Base-by-base conservation (phyloP, 2,797 vertebrate genomes). In the Alectoris magna region DNA sequence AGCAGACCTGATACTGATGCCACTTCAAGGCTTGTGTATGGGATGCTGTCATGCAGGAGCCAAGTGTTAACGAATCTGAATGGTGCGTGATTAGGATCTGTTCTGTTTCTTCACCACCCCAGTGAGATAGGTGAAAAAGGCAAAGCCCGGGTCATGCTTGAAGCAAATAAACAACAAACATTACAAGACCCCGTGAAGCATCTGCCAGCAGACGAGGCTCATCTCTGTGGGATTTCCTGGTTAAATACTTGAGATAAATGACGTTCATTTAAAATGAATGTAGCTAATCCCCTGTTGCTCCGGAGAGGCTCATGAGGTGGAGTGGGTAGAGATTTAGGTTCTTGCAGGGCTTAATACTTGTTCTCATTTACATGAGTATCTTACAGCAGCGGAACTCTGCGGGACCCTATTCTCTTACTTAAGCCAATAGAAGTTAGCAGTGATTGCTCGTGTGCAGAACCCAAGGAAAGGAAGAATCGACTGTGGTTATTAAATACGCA, bases 221-320 rank as follows among this genome's bases (percentile, higher is more conserved):
- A 68, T 90, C 90, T 48, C 66, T 39, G 75, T 1, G 5, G 83
- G 96, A 82, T 90, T 94, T 88, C 76, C 86, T 91, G 67, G 18
- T 72, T 86, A 93, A 94, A 90, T 80, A 27, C 86, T 55, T 31
- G 44, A 92, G 86, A 84, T 91, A 84, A 93, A 84, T 88, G 77
- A 41, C 0, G 0, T 87, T 88, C 60, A 29, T 93, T 94, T 82
- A 49, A 90, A 71, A 84, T 46, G 68, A 79, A 55, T 56, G 60
- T 60, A 79, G 60, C 91, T 95, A 94, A 94, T 96, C 88, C 83
- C 88, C 51, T 71, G 77, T 44, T 91, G 84, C 84, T 95, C 71
- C 14, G 2, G 74, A 90, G 90, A 64, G 34, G 48, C 83, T 94
- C 77, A 8, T 0, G 0, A 83, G 36, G 63, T 91, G 72, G 46